Evolutionary conservation across 2,797 vertebrate species (phyloP).

Genomic region (Typhlichthys eigenmanni): DNA sequence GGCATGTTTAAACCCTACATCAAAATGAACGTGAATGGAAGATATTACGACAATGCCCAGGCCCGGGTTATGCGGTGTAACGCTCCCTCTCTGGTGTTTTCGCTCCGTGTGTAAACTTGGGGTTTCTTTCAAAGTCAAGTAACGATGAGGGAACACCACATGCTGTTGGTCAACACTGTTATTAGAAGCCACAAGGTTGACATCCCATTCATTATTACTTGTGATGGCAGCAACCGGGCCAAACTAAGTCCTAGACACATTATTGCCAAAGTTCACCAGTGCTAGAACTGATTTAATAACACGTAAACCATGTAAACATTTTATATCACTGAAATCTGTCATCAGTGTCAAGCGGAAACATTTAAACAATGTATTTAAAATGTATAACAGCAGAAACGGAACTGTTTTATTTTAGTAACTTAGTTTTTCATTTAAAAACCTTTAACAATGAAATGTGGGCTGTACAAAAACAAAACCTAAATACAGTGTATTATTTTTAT

Average conservation of each 20-base stretch:
- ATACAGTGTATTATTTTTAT: no score
- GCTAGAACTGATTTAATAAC: conserved; percentile 1
- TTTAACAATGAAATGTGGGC: no score
- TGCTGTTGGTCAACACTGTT: conserved; percentile 72
- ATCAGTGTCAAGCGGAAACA: no score
- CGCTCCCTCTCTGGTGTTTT: conserved; percentile 62
- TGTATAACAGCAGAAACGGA: no score
- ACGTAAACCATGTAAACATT: background rate
- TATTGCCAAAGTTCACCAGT: conserved; percentile 22
- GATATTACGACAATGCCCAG: conserved; percentile 76
- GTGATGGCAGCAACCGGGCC: conserved; percentile 41
- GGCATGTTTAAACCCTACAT: conserved; percentile 85
- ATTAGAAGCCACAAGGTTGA: conserved; percentile 71
- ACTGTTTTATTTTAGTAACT: no score
- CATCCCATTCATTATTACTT: conserved; percentile 69
- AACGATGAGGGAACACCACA: conserved; percentile 71
- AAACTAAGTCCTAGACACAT: conserved; percentile 40
- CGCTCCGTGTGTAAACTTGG: conserved; percentile 73
- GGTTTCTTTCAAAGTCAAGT: conserved; percentile 75
- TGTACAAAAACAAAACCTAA: no score
- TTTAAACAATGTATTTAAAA: no score
- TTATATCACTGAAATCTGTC: background rate
- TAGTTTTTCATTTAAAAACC: no score
- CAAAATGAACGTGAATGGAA: conserved; percentile 82
- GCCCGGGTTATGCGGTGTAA: conserved; percentile 63